A percentile compares a stretch with the other conserved stretches of the same genome.
phyloP scores from a whole-genome alignment of 2,113 vertebrate species.

The Gambusia affinis region DNA sequence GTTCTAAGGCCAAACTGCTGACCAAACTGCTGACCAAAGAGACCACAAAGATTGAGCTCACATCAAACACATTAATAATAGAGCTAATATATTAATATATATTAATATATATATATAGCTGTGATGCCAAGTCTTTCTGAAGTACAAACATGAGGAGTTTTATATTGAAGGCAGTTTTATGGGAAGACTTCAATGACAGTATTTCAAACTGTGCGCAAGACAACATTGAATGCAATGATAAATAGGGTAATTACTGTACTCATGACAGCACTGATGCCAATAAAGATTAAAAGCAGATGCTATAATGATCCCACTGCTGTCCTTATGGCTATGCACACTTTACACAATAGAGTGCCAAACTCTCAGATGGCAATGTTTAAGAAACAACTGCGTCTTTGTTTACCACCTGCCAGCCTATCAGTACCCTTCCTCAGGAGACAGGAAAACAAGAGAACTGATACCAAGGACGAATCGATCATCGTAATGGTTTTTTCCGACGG shows the following conservation, averaged over 20 bases:
- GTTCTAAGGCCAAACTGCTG: too few relatives aligned
- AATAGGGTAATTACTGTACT: constrained; percentile 34
- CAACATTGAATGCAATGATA: constrained; percentile 44
- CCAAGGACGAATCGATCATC: constrained; percentile 50
- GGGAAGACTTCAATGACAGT: background rate
- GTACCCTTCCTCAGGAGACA: constrained; percentile 22
- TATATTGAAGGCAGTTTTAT: background rate
- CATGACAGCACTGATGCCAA: constrained; percentile 34
- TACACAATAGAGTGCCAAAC: constrained; percentile 26
- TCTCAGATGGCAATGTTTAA: constrained; percentile 25
- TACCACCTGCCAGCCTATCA: constrained; percentile 40
- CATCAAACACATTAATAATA: too few relatives aligned
- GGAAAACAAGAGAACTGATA: constrained; percentile 44
- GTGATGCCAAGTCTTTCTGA: constrained; percentile 6
- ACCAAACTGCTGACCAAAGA: too few relatives aligned
- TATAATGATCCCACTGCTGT: constrained; percentile 35
- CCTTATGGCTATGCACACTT: constrained; percentile 20
- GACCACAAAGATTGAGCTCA: too few relatives aligned
- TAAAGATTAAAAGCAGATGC: constrained; percentile 43
- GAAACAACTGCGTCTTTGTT: constrained; percentile 44
- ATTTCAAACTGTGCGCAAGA: constrained; percentile 26
- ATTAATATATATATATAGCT: background rate
- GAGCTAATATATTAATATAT: too few relatives aligned
- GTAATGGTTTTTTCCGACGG: constrained; percentile 52
- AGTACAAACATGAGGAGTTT: constrained; percentile 10